Percentiles rank a stretch among this genome's conserved stretches.
Evolutionary conservation across 2,797 vertebrate genomes (phyloP).

Genomic region (Intellagama lesueurii): DNA sequence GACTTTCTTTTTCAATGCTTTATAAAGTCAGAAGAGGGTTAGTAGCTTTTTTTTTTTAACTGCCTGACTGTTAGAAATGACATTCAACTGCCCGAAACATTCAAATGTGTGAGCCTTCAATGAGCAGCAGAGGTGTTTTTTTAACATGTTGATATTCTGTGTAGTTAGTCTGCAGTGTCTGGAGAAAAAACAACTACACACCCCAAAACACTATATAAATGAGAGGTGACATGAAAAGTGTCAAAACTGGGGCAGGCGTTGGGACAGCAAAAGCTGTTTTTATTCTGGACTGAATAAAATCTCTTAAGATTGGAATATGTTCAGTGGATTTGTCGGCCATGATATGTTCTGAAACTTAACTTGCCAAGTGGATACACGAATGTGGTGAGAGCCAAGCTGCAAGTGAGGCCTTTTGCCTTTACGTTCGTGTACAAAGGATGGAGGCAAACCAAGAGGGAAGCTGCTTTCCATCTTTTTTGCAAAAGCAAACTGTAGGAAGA

Average conservation of each 20-base stretch:
- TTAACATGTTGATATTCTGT: constrained; percentile 78
- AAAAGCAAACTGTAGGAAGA: constrained; percentile 57
- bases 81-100: constrained; percentile 81
- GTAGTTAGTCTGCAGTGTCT: constrained; percentile 82
- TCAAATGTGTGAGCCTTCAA: constrained; percentile 81
- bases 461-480: constrained; percentile 67
- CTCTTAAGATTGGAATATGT: constrained; percentile 74
- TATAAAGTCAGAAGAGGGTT: constrained; percentile 80
- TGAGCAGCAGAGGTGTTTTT: constrained; percentile 73
- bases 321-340: constrained; percentile 73
- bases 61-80: constrained; percentile 79
- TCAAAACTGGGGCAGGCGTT: constrained; percentile 78
- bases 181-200: constrained; percentile 52
- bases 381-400: constrained; percentile 66
- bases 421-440: constrained; percentile 68
- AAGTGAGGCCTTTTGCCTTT: constrained; percentile 69
- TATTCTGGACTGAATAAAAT: constrained; percentile 77
- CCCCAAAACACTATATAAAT: constrained; percentile 79
- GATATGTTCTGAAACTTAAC: constrained; percentile 71
- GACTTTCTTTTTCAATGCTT: constrained; percentile 76
- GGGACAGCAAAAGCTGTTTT: constrained; percentile 77
- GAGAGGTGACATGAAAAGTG: constrained; percentile 80
- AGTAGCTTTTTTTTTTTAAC: constrained; percentile 72
- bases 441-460: constrained; percentile 70
- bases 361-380: constrained; percentile 64